phyloP scores from a whole-genome alignment of 2,113 vertebrate species.

The Scortum barcoo region DNA sequence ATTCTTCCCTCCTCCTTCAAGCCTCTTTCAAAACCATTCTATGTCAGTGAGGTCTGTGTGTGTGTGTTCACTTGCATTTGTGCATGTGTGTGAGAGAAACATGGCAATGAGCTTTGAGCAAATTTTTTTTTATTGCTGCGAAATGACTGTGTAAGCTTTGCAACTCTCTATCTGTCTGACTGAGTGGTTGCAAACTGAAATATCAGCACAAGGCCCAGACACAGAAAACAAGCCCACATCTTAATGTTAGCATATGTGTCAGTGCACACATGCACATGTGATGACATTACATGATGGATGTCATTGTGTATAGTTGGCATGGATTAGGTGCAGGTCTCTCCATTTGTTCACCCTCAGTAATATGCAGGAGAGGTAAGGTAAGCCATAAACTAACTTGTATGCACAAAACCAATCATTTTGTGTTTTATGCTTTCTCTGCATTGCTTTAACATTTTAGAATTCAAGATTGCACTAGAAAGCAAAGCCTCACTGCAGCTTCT shows the following conservation, averaged over 20 bases:
- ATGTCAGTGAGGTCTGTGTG: neutral
- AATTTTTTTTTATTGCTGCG: slow-evolving; percentile 33
- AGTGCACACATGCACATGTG: neutral
- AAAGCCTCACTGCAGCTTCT: too few species aligned
- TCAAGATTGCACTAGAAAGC: too few species aligned
- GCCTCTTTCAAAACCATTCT: neutral
- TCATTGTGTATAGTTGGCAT: neutral
- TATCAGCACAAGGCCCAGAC: slow-evolving; percentile 6
- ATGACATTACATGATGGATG: neutral
- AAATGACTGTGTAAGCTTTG: slow-evolving; percentile 22
- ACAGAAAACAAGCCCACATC: neutral
- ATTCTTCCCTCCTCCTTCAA: neutral
- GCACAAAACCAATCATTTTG: neutral
- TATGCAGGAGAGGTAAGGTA: neutral
- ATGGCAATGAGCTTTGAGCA: slow-evolving; percentile 31
- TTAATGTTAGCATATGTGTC: neutral
- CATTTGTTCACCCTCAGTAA: neutral
- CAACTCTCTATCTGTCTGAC: slow-evolving; percentile 1
- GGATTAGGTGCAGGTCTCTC: neutral
- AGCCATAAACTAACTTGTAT: neutral
- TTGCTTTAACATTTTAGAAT: neutral
- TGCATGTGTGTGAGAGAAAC: slow-evolving; percentile 9
- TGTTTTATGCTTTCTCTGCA: neutral
- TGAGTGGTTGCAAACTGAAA: slow-evolving; percentile 3
- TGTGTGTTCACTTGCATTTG: slow-evolving; percentile 20